Percentiles rank a stretch among this genome's conserved stretches.
These are phyloP conservation scores for Chironomus tepperi DNA, from an alignment of 1,140 invertebrate genomes.

Conservation along the genomic window DNA sequence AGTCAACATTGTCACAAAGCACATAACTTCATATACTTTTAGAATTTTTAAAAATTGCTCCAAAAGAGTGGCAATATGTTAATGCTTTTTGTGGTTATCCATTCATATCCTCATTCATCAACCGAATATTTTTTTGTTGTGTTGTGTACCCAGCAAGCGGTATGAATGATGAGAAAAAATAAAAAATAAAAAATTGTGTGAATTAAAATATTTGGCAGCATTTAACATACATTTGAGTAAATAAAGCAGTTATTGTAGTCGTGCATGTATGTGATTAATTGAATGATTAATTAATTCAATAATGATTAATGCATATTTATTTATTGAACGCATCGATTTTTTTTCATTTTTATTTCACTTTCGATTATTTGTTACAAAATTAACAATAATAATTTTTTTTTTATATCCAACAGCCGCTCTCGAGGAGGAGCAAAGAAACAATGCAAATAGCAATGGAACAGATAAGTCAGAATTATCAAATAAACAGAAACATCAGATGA, in stretches of 20 bases:
- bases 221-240: background rate
- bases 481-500: slow-evolving; percentile 88
- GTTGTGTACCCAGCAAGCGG: background rate
- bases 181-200: background rate
- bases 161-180: background rate
- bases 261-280: slow-evolving; percentile 1
- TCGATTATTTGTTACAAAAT: background rate
- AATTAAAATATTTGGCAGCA: background rate
- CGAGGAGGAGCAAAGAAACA: slow-evolving; percentile 40
- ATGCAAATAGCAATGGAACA: slow-evolving; percentile 19
- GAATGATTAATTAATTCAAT: background rate
- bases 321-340: background rate
- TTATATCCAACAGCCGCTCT: slow-evolving; percentile 38
- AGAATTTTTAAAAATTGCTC: no score
- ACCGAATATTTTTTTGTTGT: no score
- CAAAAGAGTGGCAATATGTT: no score
- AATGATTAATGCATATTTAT: background rate
- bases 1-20: no score
- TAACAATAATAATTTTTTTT: background rate
- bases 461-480: slow-evolving; percentile 40
- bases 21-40: no score
- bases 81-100: background rate
- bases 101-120: background rate
- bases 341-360: background rate
- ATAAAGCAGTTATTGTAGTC: background rate